phyloP scores from a whole-genome alignment of 2,797 vertebrate species.

The Danio kyathit region DNA sequence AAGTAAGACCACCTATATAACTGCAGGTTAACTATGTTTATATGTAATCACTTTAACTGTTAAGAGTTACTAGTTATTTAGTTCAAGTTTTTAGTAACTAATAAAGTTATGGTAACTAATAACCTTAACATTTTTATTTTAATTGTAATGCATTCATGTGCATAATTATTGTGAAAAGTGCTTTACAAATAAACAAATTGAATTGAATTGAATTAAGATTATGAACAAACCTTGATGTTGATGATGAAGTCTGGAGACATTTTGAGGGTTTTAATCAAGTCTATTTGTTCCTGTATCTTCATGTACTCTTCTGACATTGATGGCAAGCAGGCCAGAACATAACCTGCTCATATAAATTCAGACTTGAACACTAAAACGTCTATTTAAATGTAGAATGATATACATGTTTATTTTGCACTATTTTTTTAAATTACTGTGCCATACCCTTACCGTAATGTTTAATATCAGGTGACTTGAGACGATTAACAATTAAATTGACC shows the following conservation, averaged over 20 bases:
- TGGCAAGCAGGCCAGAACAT: slow-evolving; percentile 91
- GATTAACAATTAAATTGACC: slow-evolving; percentile 84
- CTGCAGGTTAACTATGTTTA: too few relatives aligned
- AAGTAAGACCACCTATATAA: not conserved
- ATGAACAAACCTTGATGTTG: slow-evolving; percentile 90
- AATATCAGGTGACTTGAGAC: slow-evolving; percentile 84
- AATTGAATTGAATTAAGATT: not conserved
- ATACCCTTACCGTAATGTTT: slow-evolving; percentile 86
- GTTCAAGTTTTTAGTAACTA: too few relatives aligned
- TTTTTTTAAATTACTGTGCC: not conserved
- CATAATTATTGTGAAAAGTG: too few relatives aligned
- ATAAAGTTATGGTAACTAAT: too few relatives aligned
- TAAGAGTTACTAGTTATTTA: too few relatives aligned
- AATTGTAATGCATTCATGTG: too few relatives aligned
- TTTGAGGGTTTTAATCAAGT: slow-evolving; percentile 86
- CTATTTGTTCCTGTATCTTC: slow-evolving; percentile 85
- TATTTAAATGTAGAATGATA: not conserved
- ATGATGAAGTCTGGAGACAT: slow-evolving; percentile 91
- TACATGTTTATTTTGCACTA: not conserved
- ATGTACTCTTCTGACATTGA: slow-evolving; percentile 83
- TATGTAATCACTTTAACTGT: too few relatives aligned
- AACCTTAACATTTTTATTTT: too few relatives aligned
- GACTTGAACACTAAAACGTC: not conserved
- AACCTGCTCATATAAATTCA: slow-evolving; percentile 78
- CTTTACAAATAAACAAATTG: too few relatives aligned